phyloP scores from a whole-genome alignment of 2,797 vertebrate genomes.

The Enteromius anoplus region DNA sequence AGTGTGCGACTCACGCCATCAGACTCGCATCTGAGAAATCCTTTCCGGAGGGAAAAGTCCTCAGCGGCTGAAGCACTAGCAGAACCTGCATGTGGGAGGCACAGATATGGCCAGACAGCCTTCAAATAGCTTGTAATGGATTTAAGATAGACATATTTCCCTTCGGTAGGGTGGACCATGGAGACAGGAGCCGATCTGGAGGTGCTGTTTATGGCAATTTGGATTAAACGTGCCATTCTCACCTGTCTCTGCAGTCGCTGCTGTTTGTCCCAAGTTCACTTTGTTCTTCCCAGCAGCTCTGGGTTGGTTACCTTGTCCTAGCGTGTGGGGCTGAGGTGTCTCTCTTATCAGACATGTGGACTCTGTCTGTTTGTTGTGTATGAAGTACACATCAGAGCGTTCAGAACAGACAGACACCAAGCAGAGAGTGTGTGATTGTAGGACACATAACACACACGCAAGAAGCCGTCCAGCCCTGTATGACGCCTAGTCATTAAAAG shows the following conservation, averaged over 20 bases:
- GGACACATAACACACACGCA: slow-evolving; percentile 35
- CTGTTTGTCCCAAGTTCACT: neutral
- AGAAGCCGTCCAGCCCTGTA: slow-evolving; percentile 12
- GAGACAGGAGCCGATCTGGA: neutral
- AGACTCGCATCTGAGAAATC: slow-evolving; percentile 1
- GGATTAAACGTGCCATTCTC: neutral
- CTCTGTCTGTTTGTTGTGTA: slow-evolving; percentile 40
- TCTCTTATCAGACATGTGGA: slow-evolving; percentile 39
- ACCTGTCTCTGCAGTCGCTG: neutral
- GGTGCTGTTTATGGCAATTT: slow-evolving; percentile 9
- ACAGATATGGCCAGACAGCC: slow-evolving; percentile 20
- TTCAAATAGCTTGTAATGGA: slow-evolving; percentile 1
- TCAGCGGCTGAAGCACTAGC: neutral
- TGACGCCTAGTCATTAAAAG: slow-evolving; percentile 54
- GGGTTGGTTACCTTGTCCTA: slow-evolving; percentile 24
- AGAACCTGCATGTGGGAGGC: neutral
- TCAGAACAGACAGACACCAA: slow-evolving; percentile 13
- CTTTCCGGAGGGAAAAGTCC: slow-evolving; percentile 8
- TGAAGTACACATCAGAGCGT: slow-evolving; percentile 33
- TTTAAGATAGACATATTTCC: neutral
- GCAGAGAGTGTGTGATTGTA: slow-evolving; percentile 17
- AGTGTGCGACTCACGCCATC: slow-evolving; percentile 8
- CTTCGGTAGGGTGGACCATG: neutral
- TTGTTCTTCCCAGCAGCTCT: slow-evolving; percentile 2
- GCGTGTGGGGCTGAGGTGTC: neutral